Conservation (phyloP, 2,113 vertebrate species). For the Mus musculus region DNA sequence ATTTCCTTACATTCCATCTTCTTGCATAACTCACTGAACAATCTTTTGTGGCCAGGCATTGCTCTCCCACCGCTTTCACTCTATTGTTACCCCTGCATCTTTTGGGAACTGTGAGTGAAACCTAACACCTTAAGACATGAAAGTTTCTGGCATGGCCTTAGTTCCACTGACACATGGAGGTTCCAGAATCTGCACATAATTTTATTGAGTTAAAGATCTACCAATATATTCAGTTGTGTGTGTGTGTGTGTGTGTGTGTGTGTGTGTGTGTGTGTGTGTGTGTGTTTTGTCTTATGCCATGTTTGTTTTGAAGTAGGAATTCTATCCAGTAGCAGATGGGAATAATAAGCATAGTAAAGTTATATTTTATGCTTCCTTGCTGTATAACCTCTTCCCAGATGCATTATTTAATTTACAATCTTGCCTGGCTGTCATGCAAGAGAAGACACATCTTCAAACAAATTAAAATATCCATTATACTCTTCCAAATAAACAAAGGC, state of each 20-base stretch:
- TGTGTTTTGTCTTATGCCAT: neutral
- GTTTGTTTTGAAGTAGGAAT: conserved; percentile 22
- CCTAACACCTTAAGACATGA: neutral
- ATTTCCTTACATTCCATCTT: neutral
- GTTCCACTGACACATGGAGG: neutral
- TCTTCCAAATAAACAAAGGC: neutral
- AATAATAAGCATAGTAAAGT: conserved; percentile 4
- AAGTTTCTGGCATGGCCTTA: fast-evolving
- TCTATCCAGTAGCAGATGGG: neutral
- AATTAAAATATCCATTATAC: neutral
- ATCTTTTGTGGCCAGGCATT: neutral
- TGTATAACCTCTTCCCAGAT: neutral
- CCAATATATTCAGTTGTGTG: neutral
- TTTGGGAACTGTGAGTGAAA: neutral
- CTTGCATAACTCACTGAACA: neutral
- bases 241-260: neutral
- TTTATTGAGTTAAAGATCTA: neutral
- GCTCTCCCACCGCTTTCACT: fast-evolving
- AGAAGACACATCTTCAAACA: neutral
- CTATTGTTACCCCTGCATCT: neutral
- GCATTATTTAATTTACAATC: neutral
- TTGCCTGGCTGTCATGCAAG: neutral
- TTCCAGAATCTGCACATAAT: neutral
- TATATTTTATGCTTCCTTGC: neutral
- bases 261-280: neutral